A percentile compares a stretch with the other conserved stretches of the same genome.
Evolutionary conservation across 2,888 invertebrate genomes (phyloP).

Genomic region (Campopleginae sp.): DNA sequence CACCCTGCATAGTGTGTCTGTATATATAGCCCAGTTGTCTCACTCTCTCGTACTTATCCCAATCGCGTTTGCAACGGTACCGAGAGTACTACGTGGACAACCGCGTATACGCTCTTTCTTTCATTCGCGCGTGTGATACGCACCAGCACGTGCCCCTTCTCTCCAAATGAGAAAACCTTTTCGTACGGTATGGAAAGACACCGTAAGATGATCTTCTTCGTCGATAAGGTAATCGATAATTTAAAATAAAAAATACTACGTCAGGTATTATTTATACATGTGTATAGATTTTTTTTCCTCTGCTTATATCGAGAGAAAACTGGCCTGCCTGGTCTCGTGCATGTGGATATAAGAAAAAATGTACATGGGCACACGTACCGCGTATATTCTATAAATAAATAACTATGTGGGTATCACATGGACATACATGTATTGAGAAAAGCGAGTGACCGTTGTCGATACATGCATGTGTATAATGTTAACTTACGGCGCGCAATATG

Average conservation of each 20-base stretch:
- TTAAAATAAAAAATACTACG: slow-evolving; percentile 61
- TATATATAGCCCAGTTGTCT: slow-evolving; percentile 16
- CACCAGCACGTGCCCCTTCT: slow-evolving; percentile 56
- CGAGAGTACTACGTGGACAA: slow-evolving; percentile 76
- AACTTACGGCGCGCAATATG: slow-evolving; percentile 47
- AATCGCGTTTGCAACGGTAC: slow-evolving; percentile 76
- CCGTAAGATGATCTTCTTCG: slow-evolving; percentile 37
- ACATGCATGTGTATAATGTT: slow-evolving; percentile 32
- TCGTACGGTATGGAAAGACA: slow-evolving; percentile 25
- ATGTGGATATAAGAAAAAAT: neutral
- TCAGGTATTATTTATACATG: slow-evolving; percentile 15
- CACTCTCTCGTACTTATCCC: slow-evolving; percentile 61
- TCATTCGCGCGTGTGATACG: slow-evolving; percentile 47
- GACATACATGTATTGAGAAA: slow-evolving; percentile 21
- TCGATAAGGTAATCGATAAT: slow-evolving; percentile 66
- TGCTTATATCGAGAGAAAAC: slow-evolving; percentile 13
- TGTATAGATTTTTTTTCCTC: neutral
- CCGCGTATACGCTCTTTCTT: slow-evolving; percentile 64
- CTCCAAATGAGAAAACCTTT: slow-evolving; percentile 42
- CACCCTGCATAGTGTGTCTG: slow-evolving; percentile 15
- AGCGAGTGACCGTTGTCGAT: slow-evolving; percentile 48
- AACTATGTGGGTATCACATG: neutral
- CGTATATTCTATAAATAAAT: slow-evolving; percentile 8
- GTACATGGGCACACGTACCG: neutral
- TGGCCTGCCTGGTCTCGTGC: too few species aligned